phyloP scores from a whole-genome alignment of 2,113 vertebrate genomes.

The Macquaria ambigua region DNA sequence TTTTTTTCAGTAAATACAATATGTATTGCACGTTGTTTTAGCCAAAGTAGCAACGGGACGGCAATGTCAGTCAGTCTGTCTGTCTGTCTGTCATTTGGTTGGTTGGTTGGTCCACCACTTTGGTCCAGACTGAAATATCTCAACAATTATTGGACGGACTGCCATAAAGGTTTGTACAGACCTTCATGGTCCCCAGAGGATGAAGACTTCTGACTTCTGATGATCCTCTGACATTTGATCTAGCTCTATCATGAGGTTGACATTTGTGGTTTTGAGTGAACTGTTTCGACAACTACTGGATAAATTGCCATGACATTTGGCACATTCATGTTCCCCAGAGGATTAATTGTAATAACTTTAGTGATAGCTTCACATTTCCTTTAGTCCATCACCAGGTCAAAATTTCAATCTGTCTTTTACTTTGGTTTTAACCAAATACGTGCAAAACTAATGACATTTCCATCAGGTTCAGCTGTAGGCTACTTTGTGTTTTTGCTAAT shows the following conservation, averaged over 20 bases:
- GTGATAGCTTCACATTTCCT: background rate
- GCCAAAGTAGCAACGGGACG: no score
- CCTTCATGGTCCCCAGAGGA: background rate
- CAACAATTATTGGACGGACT: background rate
- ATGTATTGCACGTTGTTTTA: background rate
- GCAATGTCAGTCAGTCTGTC: background rate
- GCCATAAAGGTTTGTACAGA: background rate
- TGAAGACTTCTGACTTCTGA: background rate
- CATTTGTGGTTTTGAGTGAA: background rate
- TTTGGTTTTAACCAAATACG: background rate
- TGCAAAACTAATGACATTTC: no score
- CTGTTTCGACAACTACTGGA: background rate
- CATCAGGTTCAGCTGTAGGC: no score
- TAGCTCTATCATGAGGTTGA: background rate
- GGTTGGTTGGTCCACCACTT: background rate
- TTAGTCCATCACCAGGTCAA: background rate
- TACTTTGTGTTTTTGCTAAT: background rate
- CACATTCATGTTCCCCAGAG: background rate
- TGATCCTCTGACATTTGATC: background rate
- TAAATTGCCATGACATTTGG: background rate
- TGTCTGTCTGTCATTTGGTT: background rate
- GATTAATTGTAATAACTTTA: background rate
- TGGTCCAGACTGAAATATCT: background rate
- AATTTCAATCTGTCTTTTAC: background rate
- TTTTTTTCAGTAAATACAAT: background rate